Evolutionary conservation across 2,888 invertebrate genomes (phyloP).

Genomic region (Cantharis lateralis): DNA sequence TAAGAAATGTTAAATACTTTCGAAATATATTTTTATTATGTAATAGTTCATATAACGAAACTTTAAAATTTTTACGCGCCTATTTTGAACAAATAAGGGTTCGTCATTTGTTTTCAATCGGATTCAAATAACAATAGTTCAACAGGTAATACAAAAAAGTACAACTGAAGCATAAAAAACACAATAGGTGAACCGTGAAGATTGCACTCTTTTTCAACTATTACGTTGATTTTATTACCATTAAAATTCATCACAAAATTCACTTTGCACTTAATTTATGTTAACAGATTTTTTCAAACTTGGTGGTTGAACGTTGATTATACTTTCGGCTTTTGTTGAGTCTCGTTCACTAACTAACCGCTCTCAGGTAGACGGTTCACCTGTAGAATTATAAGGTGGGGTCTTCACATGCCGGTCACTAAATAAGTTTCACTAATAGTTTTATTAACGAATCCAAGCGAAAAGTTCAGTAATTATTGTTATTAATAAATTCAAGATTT

Average conservation of each 20-base stretch:
- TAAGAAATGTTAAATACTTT: background rate
- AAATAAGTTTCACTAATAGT: conserved; percentile 10
- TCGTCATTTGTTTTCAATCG: background rate
- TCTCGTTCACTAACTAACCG: conserved; percentile 43
- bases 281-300: background rate
- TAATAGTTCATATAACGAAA: background rate
- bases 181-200: conserved; percentile 14
- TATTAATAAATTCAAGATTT: background rate
- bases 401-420: conserved; percentile 33
- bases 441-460: conserved; percentile 2
- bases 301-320: background rate
- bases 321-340: conserved; percentile 31
- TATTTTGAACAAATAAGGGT: background rate
- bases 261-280: background rate
- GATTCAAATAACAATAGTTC: background rate
- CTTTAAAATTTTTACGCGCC: background rate
- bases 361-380: conserved; percentile 51
- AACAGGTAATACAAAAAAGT: conserved; percentile 10
- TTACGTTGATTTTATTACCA: background rate
- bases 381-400: conserved; percentile 49
- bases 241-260: background rate
- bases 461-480: background rate
- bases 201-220: background rate
- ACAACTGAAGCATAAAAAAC: conserved; percentile 1
- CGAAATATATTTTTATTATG: background rate